Base-by-base conservation (phyloP, 2,888 invertebrate genomes). In the Labia minor region DNA sequence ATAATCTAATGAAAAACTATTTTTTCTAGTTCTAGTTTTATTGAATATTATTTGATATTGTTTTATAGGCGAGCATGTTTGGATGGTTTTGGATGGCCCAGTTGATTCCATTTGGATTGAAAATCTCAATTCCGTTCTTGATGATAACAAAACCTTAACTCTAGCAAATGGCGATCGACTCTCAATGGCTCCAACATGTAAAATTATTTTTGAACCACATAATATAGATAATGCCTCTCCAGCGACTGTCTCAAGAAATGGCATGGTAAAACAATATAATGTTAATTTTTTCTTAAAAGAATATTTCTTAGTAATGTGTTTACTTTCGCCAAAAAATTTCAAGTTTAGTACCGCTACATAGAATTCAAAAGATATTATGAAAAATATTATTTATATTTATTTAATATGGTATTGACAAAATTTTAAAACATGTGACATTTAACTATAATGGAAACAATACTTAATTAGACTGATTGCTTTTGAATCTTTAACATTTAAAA, bases 61-160 rank as follows among this genome's bases (percentile, higher is more conserved):
- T 65, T 67, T 71, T 72, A n/a, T 72, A 84, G 85, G 83, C 1
- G 96, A 96, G 73, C 85, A 92, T 75, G 86, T 96, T 19, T 97
- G 97, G 97, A 78, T 97, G 63, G 93, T 97, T 0, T 79, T 97
- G 61, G 96, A 97, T 74, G 97, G 97, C 0, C 96, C 96, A 0
- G 96, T 97, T 0, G 97, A 97, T 76, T 93, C 95, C 73, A 95
- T 96, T 72, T 97, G 97, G 97, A 97, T 97, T 72, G 97, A 97
- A 78, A 97, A 97, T 79, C 83, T 97, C 71, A 97, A 97, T 78
- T 96, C 96, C 0, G 97, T 97, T 0, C 80, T 97, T 65, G 97
- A 97, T 77, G 97, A 97, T 74, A 97, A 97, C 75, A 94, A 93
- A 80, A 95, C 95, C 0, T 79, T 97, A 71, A 97, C 96, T 0